Base-by-base conservation (phyloP, 2,113 vertebrate species). In the Conger conger region DNA sequence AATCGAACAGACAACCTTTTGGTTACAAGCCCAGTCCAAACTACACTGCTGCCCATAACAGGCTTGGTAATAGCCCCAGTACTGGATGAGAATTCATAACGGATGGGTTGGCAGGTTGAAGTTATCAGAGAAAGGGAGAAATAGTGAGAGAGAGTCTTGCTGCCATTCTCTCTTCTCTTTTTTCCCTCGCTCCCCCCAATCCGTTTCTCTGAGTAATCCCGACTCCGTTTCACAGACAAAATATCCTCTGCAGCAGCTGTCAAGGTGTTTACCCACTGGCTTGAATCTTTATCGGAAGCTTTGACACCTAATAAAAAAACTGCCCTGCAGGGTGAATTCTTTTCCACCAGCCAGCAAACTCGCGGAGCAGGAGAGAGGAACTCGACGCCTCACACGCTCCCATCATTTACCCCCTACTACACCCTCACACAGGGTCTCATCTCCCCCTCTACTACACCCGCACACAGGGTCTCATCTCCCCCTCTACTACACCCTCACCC, bases 161-260 rank as follows among this genome's bases (percentile, higher is more conserved):
- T 80, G 50, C 36, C 77, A 38, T 60, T 80, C n/a, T 68, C 7
- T 85, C 37, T 11, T 50, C 78, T 81, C 76, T 11, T 40, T 68
- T 86, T 83, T 38, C 83, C 85, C 82, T 63, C 86, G 84, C 33
- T 45, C n/a, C 36, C 40, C 54, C 45, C 82, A n/a, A 53, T 37
- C 36, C 76, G 63, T 82, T 87, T 91, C 90, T 90, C 86, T 87
- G 85, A 92, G 90, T 91, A 90, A 92, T 93, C 87, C 92, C 90
- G 91, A 92, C 90, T 93, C 92, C 91, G 91, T 94, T 94, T 94
- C 93, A 92, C 90, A 93, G 91, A 94, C 92, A 94, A 93, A 95
- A 95, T 92, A 94, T 94, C 90, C 89, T 94, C 89, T 92, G 91
- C 94, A 93, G 91, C 93, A 93, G 90, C 94, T 94, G 95, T 94